Conservation (phyloP, 2,888 invertebrate genomes). For the Lissonota sp. region DNA sequence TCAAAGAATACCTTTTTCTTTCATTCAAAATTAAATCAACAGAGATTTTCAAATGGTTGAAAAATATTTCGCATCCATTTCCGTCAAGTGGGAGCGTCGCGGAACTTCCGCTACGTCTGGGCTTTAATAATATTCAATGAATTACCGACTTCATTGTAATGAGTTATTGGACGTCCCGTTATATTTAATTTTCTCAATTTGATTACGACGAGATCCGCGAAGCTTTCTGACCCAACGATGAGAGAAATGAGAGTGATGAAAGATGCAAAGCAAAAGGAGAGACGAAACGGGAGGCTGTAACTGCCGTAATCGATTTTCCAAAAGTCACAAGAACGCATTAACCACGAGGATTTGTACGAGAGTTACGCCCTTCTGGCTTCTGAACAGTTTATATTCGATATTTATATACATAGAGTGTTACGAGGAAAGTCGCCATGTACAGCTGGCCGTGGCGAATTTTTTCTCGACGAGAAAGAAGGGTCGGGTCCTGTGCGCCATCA, state of each 20-base stretch:
- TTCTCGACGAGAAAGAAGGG: constrained; percentile 71
- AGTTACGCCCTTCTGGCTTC: constrained; percentile 6
- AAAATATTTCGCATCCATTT: no score
- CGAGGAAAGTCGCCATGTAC: constrained; percentile 64
- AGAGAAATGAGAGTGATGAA: constrained; percentile 42
- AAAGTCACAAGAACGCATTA: constrained; percentile 18
- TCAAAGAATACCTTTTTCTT: no score
- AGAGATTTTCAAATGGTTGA: no score
- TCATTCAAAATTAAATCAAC: no score
- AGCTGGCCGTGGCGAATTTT: constrained; percentile 83
- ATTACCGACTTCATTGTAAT: no score
- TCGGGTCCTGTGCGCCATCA: constrained; percentile 44
- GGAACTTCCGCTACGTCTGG: no score
- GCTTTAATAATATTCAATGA: no score
- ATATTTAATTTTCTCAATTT: no score
- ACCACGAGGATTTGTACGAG: neutral
- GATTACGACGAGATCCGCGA: neutral
- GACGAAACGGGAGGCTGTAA: constrained; percentile 1
- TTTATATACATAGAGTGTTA: constrained; percentile 7
- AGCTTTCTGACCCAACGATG: constrained; percentile 21
- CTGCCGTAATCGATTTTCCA: neutral
- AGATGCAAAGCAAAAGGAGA: constrained; percentile 19
- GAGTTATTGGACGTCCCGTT: no score
- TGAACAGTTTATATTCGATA: neutral
- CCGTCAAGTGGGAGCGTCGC: no score